Base-by-base conservation (phyloP, 92 coral and sea anemone genomes). In the Ricordea florida region DNA sequence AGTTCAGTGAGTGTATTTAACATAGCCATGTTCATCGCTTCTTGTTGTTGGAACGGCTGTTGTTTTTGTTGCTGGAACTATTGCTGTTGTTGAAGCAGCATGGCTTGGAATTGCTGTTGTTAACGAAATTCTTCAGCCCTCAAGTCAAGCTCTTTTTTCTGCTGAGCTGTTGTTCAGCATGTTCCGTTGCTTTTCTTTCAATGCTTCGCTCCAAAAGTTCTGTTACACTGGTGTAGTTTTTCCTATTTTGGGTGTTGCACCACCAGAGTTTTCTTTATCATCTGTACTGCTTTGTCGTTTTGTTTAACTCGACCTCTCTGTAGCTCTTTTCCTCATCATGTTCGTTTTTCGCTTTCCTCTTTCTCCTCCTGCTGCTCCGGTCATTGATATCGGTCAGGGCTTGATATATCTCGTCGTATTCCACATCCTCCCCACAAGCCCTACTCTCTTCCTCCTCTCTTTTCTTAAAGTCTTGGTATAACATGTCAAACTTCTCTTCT, bases 361-460 rank as follows among this genome's bases (percentile, higher is more conserved):
- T 81, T 81, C 57, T 10, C 75, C 21, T 51, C 33, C 20, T 38
- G 40, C 72, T 52, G 44, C 60, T 59, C 84, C 64, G 51, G 61
- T 51, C 66, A 31, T 62, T 72, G 34, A 36, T 24, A 5, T 72
- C 71, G 32, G 76, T 49, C 41, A 60, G 58, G 21, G 76, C 69
- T 22, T 79, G 79, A 45, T 80, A 27, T 29, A 18, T 43, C 66
- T 80, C 91, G 32, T 73, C 60, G 29, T 66, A 83, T 57, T 83
- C 79, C 14, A 61, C 78, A 24, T 82, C 88, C 38, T 71, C 79
- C 15, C 86, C 76, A 33, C 86, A 69, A 23, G 84, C 74, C 44
- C 50, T 14, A 44, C 50, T 40, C 35, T 53, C 48, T 47, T 57
- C 46, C 28, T 69, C 30, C 28, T 70, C 78, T 21, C 45, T 31